These are phyloP conservation scores for Leucophenga montana DNA, from an alignment of 2,888 invertebrate species.

Conservation along the genomic window DNA sequence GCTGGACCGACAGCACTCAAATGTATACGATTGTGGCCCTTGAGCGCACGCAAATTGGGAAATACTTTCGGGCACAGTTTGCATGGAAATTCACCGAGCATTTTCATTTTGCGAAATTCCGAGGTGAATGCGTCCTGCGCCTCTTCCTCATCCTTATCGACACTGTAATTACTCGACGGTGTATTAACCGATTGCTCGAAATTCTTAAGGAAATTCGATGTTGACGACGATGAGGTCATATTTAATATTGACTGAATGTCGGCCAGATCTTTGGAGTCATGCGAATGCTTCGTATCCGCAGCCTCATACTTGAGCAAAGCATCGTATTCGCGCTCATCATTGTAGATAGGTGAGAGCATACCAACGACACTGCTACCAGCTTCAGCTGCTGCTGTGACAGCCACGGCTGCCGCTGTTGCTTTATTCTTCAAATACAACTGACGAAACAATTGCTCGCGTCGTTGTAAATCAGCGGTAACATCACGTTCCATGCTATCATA, in stretches of 20 bases:
- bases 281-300: slow-evolving; percentile 55
- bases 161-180: slow-evolving; percentile 72
- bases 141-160: slow-evolving; percentile 78
- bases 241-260: slow-evolving; percentile 89
- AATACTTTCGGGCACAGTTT: slow-evolving; percentile 90
- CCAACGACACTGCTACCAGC: slow-evolving; percentile 26
- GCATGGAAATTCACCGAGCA: slow-evolving; percentile 92
- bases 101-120: slow-evolving; percentile 90
- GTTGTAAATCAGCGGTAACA: slow-evolving; percentile 40
- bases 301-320: slow-evolving; percentile 59
- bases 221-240: slow-evolving; percentile 78
- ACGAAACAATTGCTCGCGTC: slow-evolving; percentile 86
- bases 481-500: slow-evolving; percentile 17
- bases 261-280: slow-evolving; percentile 84
- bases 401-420: slow-evolving; percentile 75
- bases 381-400: slow-evolving; percentile 60
- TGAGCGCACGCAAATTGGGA: slow-evolving; percentile 89
- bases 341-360: slow-evolving; percentile 50
- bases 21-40: slow-evolving; percentile 92
- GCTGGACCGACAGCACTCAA: slow-evolving; percentile 81
- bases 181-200: slow-evolving; percentile 74
- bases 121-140: slow-evolving; percentile 88
- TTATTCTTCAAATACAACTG: slow-evolving; percentile 85
- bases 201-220: slow-evolving; percentile 79
- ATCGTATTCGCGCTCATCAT: background rate